Evolutionary conservation across 2,797 vertebrate genomes (phyloP).

Genomic region (Smutsia temminckii): DNA sequence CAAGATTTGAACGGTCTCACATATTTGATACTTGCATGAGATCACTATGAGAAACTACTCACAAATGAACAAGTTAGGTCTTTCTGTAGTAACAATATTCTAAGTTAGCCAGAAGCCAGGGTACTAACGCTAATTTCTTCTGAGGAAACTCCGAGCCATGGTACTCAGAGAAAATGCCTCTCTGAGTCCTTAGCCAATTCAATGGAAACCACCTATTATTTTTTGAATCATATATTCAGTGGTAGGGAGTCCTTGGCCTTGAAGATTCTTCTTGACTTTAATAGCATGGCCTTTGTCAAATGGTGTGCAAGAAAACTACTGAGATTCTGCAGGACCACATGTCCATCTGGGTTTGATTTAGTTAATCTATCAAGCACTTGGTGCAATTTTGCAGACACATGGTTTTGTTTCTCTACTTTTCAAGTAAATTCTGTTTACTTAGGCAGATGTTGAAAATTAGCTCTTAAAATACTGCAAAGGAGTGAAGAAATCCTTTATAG

Average conservation of each 20-base stretch:
- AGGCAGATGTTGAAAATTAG: constrained; percentile 82
- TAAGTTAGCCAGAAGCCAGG: not conserved
- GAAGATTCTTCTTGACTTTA: constrained; percentile 49
- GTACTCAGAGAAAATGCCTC: not conserved
- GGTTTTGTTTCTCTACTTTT: constrained; percentile 74
- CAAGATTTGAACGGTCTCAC: constrained; percentile 10
- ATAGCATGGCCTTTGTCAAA: constrained; percentile 54
- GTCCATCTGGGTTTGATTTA: constrained; percentile 73
- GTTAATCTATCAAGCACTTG: constrained; percentile 58
- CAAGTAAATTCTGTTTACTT: constrained; percentile 74
- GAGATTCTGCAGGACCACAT: constrained; percentile 34
- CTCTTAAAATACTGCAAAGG: constrained; percentile 79
- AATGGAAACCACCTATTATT: constrained; percentile 54
- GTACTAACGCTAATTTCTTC: not conserved
- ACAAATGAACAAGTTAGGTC: not conserved
- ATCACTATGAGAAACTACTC: constrained; percentile 4
- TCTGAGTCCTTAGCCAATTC: not conserved
- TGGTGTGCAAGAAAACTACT: not conserved
- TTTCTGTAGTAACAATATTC: not conserved
- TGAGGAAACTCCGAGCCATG: not conserved
- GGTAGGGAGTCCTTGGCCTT: not conserved
- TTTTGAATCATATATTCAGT: constrained; percentile 27
- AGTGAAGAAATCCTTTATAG: constrained; percentile 67
- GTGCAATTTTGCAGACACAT: constrained; percentile 71
- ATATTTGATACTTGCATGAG: constrained; percentile 37